phyloP scores from a whole-genome alignment of 2,888 invertebrate genomes.

The Cheilosia variabilis region DNA sequence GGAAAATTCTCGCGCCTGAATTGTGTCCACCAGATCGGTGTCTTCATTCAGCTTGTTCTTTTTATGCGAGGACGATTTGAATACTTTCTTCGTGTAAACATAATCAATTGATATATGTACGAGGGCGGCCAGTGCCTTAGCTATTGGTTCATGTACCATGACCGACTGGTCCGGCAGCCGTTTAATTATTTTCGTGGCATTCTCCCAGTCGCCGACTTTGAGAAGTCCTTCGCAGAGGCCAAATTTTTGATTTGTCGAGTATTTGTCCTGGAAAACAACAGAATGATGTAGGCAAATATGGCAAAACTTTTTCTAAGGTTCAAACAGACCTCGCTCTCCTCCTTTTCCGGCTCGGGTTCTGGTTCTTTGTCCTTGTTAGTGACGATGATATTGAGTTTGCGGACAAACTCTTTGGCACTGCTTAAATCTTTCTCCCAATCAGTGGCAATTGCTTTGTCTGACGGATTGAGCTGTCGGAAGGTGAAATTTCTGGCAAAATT shows the following conservation, averaged over 20 bases:
- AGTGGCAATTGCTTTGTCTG: slow-evolving; percentile 91
- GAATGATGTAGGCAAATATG: not conserved
- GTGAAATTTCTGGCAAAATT: not conserved
- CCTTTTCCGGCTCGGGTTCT: slow-evolving; percentile 88
- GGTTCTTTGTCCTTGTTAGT: slow-evolving; percentile 92
- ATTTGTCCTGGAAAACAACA: slow-evolving; percentile 79
- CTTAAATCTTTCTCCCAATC: slow-evolving; percentile 93
- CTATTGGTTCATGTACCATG: slow-evolving; percentile 91
- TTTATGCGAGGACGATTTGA: slow-evolving; percentile 88
- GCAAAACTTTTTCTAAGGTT: not conserved
- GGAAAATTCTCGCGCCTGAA: slow-evolving; percentile 87
- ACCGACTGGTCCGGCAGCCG: slow-evolving; percentile 92
- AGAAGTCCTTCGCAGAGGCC: slow-evolving; percentile 95
- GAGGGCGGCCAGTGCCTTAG: slow-evolving; percentile 90
- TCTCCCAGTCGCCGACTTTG: slow-evolving; percentile 95
- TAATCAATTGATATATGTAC: slow-evolving; percentile 94
- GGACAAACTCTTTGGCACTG: slow-evolving; percentile 94
- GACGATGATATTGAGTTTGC: slow-evolving; percentile 92
- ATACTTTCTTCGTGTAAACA: slow-evolving; percentile 91
- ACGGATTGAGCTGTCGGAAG: slow-evolving; percentile 89
- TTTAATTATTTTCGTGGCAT: slow-evolving; percentile 91
- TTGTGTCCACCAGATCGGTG: slow-evolving; percentile 78
- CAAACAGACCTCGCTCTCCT: slow-evolving; percentile 86
- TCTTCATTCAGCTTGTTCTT: slow-evolving; percentile 86
- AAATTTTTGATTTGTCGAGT: slow-evolving; percentile 93